Evolutionary conservation across 2,797 vertebrate species (phyloP).

Genomic region (Coendou prehensilis): DNA sequence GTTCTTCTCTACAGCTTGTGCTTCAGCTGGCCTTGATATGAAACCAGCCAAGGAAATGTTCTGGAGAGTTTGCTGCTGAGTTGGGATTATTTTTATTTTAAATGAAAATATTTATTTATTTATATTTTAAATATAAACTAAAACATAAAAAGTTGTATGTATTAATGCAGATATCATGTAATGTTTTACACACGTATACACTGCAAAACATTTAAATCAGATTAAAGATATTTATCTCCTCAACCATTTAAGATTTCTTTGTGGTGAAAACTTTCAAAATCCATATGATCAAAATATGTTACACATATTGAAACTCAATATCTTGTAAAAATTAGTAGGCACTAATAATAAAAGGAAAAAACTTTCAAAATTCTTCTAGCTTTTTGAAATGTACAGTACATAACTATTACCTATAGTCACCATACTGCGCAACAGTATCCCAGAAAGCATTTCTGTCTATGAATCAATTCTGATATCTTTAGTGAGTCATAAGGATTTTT

Average conservation of each 20-base stretch:
- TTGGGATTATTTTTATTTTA: conserved; percentile 64
- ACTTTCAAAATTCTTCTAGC: background rate
- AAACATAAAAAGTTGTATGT: background rate
- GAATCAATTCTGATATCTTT: background rate
- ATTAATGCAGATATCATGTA: background rate
- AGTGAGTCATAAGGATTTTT: background rate
- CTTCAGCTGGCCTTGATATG: conserved; percentile 54
- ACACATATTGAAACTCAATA: background rate
- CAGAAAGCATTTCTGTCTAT: background rate
- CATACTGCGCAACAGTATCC: background rate
- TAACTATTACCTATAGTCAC: background rate
- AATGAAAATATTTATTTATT: conserved; percentile 33
- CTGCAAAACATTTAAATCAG: background rate
- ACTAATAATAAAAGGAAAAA: background rate
- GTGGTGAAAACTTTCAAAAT: background rate
- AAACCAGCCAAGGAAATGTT: conserved; percentile 70
- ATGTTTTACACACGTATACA: background rate
- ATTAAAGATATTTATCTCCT: background rate
- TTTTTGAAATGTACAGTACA: background rate
- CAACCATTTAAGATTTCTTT: background rate
- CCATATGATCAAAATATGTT: background rate
- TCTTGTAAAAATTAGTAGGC: background rate
- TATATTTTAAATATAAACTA: background rate
- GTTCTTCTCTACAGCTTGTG: conserved; percentile 67
- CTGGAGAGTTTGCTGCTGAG: conserved; percentile 6